Base-by-base conservation (phyloP, 2,888 invertebrate genomes). In the Erannis defoliaria region DNA sequence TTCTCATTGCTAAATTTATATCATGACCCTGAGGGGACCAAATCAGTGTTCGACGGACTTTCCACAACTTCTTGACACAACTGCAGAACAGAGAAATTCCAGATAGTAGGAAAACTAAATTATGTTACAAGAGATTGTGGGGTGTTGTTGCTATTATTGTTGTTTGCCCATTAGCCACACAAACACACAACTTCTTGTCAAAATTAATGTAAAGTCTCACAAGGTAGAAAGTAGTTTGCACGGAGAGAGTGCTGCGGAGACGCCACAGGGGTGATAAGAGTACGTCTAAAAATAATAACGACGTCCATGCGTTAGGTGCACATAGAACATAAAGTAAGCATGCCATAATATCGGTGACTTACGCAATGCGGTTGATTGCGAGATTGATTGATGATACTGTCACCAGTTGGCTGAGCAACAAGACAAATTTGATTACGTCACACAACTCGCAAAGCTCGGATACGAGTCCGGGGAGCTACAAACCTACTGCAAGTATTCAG, bases 361-460 rank as follows among this genome's bases (percentile, higher is more conserved):
- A 97, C 97, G 96, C 97, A 94, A 97, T 97, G 94, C 97, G 95
- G 96, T 97, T 97, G 95, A 97, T 95, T 94, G 97, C 96, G 94
- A 97, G 96, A 95, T 97, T 97, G 95, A 97, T 97, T 93, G 97
- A 96, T 89, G 97, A 97, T 94, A 97, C 96, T 93, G 97, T 97
- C 96, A 96, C 97, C 95, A 97, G 96, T 95, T 97, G 97, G 96
- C 97, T 97, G 96, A 94, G 94, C 93, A 93, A 88, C 84, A 89
- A 92, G 86, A 91, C 87, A 91, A n/a, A 85, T 76, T 81, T 88
- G 86, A 89, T 90, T 90, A 89, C 87, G 84, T 90, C 89, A 90
- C 90, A 88, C 78, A 85, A 89, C 86, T 78, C 82, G 87, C 90
- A 81, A 89, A 90, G 89, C 89, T 77, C 74, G 70, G 77, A 51